Evolutionary conservation across 2,797 vertebrate species (phyloP).

Genomic region (Tokudaia muenninki): DNA sequence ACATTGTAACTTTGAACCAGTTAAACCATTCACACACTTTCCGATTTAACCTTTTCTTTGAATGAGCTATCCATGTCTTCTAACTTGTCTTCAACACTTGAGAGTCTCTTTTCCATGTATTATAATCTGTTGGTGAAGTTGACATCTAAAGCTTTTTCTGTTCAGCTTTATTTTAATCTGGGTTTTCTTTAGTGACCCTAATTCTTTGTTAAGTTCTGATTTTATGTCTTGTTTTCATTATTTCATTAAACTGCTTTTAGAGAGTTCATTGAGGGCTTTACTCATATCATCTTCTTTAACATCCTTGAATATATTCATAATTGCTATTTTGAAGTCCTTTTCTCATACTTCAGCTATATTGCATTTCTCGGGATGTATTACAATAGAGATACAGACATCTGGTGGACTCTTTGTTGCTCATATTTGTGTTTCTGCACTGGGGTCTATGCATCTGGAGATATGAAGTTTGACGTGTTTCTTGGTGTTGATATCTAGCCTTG

Average conservation of each 20-base stretch:
- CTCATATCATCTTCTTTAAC: background rate
- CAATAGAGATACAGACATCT: background rate
- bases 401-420: background rate
- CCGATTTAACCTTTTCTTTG: background rate
- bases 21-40: slow-evolving; percentile 44
- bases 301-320: background rate
- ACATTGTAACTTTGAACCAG: slow-evolving; percentile 44
- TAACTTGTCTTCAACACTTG: background rate
- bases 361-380: background rate
- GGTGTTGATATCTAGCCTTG: background rate
- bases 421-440: background rate
- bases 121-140: background rate
- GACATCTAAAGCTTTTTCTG: background rate
- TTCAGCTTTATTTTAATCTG: background rate
- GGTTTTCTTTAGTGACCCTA: background rate
- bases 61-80: background rate
- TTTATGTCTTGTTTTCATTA: background rate
- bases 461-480: background rate
- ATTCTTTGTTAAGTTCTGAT: background rate
- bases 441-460: background rate
- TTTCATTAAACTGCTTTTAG: background rate
- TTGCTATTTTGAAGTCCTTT: background rate
- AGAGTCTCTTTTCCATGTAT: background rate
- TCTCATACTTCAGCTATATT: background rate
- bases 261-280: background rate